Percentiles rank a stretch among this genome's conserved stretches.
phyloP scores from a whole-genome alignment of 2,113 vertebrate genomes.

The Leuciscus idus region DNA sequence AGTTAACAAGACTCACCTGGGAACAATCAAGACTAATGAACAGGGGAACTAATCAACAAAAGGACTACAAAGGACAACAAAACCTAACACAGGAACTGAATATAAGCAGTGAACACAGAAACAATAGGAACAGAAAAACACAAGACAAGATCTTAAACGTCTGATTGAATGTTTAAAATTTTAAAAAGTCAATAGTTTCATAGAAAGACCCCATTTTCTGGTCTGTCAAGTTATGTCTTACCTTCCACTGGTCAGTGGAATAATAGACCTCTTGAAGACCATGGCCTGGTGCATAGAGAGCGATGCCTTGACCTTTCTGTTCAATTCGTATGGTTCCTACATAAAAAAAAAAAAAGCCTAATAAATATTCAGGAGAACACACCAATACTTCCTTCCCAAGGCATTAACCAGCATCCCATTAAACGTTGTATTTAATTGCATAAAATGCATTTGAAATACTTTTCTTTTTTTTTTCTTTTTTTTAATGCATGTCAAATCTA shows the following conservation, averaged over 20 bases:
- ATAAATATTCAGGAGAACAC: neutral
- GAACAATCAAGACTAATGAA: too few species aligned
- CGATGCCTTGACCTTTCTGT: slow-evolving; percentile 53
- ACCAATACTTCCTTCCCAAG: neutral
- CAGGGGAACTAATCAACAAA: too few species aligned
- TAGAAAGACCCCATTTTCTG: neutral
- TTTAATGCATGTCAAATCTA: neutral
- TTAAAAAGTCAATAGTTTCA: neutral
- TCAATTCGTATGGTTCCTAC: slow-evolving; percentile 62
- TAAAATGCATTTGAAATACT: too few species aligned
- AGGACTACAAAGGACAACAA: too few species aligned
- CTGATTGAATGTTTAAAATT: too few species aligned
- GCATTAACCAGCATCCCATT: neutral
- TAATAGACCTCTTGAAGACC: slow-evolving; percentile 71
- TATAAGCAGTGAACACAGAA: too few species aligned
- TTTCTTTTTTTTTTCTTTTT: too few species aligned
- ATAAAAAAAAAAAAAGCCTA: neutral
- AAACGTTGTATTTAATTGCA: too few species aligned
- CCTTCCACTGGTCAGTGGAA: slow-evolving; percentile 52
- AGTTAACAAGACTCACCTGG: too few species aligned
- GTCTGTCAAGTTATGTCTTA: slow-evolving; percentile 9
- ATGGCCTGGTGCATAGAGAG: slow-evolving; percentile 59
- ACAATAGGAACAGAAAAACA: too few species aligned
- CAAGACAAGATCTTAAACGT: too few species aligned
- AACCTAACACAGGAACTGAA: too few species aligned